Base-by-base conservation (phyloP, 2,888 invertebrate genomes). In the Atherix ibis region DNA sequence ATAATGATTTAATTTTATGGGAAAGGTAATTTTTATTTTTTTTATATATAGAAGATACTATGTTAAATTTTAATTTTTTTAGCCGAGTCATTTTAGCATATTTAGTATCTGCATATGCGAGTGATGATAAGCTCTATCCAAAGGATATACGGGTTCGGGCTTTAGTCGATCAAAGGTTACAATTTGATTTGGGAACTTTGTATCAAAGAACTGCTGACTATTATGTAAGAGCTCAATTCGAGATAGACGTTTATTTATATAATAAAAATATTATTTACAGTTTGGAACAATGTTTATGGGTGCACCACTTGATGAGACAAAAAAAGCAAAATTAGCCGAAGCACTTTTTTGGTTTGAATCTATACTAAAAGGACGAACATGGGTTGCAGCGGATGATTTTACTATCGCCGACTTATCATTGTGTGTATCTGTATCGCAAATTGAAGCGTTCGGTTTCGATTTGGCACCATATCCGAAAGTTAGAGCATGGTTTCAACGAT, bases 401-500 rank as follows among this genome's bases (percentile, higher is more conserved):
- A 60, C 61, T 18, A 54, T 61, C 31, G 60, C 58, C 5, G 61
- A 59, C 50, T 40, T 56, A 40, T 50, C 63, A 13, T 30, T 58
- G 14, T 31, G 59, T 41, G 50, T 55, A n/a, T 58, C 59, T 3
- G 45, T 61, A 10, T 59, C 58, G 8, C 57, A 57, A 41, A 48
- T 61, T 24, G 56, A 68, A 53, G 64, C 62, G 5, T 62, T 65
- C 27, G 63, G 56, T n/a, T 65, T 70, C 39, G 67, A 73, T 37
- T 47, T 71, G 25, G 50, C 54, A 3, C 59, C 66, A 31, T 69
- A 64, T 43, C 61, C 62, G 22, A 62, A 68, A 35, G 47, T 73
- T 5, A 52, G 55, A 3, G 65, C 66, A 13, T 83, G 81, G 81
- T 72, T 71, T 42, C 67, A 71, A 32, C 65, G 71, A 40, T 72